Conservation (phyloP, 2,888 invertebrate species). For the Microctonus hyperodae region DNA sequence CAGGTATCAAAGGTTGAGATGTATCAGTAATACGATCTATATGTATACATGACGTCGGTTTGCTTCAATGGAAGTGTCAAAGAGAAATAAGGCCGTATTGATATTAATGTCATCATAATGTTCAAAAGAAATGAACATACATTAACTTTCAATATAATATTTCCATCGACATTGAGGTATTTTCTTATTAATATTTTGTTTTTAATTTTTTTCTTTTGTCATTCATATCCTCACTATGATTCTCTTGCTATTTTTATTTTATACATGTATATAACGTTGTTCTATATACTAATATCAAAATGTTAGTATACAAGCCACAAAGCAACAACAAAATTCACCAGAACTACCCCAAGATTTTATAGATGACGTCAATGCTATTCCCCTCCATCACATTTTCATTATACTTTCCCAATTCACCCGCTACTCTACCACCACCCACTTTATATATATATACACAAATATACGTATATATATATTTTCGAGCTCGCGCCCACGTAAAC, state of each 20-base stretch:
- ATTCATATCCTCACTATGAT: background rate
- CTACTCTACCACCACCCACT: slow-evolving; percentile 11
- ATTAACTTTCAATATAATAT: too few relatives aligned
- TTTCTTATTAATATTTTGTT: too few relatives aligned
- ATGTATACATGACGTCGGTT: background rate
- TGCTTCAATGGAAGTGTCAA: background rate
- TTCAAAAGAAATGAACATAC: too few relatives aligned
- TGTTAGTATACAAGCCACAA: too few relatives aligned
- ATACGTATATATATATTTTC: slow-evolving; percentile 13
- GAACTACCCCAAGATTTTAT: slow-evolving; percentile 10
- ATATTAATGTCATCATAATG: too few relatives aligned
- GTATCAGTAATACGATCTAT: background rate
- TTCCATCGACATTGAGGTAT: too few relatives aligned
- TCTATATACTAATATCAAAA: background rate
- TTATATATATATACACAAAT: background rate
- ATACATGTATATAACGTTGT: background rate
- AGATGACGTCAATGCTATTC: slow-evolving; percentile 40
- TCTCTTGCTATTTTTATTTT: background rate
- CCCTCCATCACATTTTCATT: slow-evolving; percentile 15
- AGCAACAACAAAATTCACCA: slow-evolving; percentile 22
- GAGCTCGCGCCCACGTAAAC: slow-evolving; percentile 7
- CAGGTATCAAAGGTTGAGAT: background rate
- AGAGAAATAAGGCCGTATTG: too few relatives aligned
- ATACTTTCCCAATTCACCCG: slow-evolving; percentile 9
- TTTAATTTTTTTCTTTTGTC: slow-evolving; percentile 25